Evolutionary conservation across 2,113 vertebrate species (phyloP).

Genomic region (Aptenodytes forsteri): DNA sequence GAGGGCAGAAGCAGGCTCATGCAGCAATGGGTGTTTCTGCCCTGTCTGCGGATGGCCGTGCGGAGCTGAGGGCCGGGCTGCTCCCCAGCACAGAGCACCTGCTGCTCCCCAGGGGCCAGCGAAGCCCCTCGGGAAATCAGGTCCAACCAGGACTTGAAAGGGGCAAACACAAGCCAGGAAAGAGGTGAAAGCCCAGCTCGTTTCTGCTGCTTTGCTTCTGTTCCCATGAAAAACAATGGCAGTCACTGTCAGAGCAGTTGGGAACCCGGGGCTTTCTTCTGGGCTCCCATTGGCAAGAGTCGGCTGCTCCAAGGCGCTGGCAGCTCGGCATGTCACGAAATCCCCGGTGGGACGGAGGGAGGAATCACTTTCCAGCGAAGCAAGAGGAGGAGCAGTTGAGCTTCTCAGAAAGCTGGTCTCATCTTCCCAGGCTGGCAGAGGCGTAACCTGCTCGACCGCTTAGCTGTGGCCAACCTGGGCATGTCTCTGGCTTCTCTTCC

Average conservation of each 20-base stretch:
- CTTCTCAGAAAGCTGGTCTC: background rate
- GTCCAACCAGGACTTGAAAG: background rate
- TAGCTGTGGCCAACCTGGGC: background rate
- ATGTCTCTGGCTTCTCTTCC: background rate
- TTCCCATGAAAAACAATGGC: conserved; percentile 41
- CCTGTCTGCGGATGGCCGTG: background rate
- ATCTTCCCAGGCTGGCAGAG: background rate
- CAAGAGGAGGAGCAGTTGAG: background rate
- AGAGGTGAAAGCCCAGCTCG: background rate
- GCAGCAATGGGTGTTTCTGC: background rate
- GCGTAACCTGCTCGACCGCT: rapidly evolving
- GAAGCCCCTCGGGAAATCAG: background rate
- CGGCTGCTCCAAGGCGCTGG: background rate
- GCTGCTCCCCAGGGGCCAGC: background rate
- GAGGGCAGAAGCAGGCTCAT: background rate
- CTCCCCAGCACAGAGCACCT: background rate
- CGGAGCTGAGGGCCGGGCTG: background rate
- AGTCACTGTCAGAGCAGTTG: background rate
- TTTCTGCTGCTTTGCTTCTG: conserved; percentile 4
- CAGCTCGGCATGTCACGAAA: background rate
- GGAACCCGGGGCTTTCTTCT: background rate
- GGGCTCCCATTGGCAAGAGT: background rate
- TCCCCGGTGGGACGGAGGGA: background rate
- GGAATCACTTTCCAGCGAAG: background rate
- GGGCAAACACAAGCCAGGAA: conserved; percentile 6